Evolutionary conservation across 1,140 invertebrate species (phyloP).

Genomic region (Drosophila fuyamai): DNA sequence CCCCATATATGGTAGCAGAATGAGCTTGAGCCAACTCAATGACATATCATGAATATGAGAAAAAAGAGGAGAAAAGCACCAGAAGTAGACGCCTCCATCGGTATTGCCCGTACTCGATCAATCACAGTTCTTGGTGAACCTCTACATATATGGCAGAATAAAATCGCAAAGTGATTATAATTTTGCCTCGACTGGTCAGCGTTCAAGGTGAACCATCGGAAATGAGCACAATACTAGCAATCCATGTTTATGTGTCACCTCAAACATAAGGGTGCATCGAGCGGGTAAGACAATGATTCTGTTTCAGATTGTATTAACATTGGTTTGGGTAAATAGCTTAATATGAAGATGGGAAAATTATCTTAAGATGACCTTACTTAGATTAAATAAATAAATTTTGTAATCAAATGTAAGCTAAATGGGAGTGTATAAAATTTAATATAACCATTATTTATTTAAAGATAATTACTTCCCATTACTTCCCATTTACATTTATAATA

Average conservation of each 20-base stretch:
- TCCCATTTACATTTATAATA: too few relatives aligned
- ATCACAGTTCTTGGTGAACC: constrained; percentile 50
- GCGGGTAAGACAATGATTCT: not conserved
- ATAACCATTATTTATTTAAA: too few relatives aligned
- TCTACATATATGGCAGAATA: constrained; percentile 23
- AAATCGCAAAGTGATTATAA: constrained; percentile 30
- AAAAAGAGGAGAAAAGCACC: constrained; percentile 19
- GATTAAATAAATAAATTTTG: too few relatives aligned
- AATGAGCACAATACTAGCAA: constrained; percentile 61
- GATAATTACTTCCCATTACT: too few relatives aligned
- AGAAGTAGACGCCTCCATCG: constrained; percentile 36
- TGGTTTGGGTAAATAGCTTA: not conserved
- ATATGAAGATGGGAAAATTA: not conserved
- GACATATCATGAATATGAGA: constrained; percentile 14
- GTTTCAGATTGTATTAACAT: not conserved
- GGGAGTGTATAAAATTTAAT: too few relatives aligned
- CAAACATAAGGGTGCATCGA: constrained; percentile 46
- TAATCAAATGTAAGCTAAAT: too few relatives aligned
- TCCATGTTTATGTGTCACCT: constrained; percentile 66
- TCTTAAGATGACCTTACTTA: not conserved
- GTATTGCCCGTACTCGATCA: constrained; percentile 36
- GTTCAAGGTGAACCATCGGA: constrained; percentile 69
- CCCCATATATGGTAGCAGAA: constrained; percentile 30
- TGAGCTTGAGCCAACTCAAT: constrained; percentile 22
- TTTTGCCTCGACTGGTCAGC: constrained; percentile 50